These are phyloP conservation scores for Peromyscus eremicus DNA, from an alignment of 2,797 vertebrate genomes.

Conservation along the genomic window DNA sequence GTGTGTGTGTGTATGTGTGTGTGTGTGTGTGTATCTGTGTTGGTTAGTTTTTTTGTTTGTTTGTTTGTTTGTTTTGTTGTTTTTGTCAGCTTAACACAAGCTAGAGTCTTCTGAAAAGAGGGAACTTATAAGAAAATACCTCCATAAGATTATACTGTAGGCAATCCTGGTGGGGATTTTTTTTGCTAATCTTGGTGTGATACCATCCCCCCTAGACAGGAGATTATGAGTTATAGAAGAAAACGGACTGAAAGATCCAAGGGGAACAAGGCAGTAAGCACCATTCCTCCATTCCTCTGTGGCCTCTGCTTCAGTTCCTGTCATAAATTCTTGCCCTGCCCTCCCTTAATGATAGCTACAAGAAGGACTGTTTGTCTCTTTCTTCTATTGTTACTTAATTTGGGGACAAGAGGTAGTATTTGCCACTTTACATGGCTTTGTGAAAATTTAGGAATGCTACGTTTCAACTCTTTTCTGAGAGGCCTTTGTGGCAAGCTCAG, in stretches of 20 bases:
- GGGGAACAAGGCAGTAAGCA: not conserved
- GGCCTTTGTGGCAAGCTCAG: not conserved
- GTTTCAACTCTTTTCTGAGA: slow-evolving; percentile 23
- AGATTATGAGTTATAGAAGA: not conserved
- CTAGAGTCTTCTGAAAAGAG: not conserved
- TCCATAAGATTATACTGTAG: not conserved
- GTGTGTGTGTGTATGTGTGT: not conserved
- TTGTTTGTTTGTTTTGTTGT: not conserved
- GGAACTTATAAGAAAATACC: not conserved
- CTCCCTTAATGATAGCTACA: not conserved
- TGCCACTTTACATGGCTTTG: not conserved
- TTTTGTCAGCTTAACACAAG: not conserved
- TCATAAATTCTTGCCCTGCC: not conserved
- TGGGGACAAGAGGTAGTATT: not conserved
- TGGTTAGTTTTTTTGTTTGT: not conserved
- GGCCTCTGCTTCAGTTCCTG: not conserved
- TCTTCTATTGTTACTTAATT: slow-evolving; percentile 33
- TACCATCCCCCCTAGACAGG: not conserved
- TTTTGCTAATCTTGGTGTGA: not conserved
- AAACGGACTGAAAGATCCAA: not conserved
- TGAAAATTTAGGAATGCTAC: not conserved
- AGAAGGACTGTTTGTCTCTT: not conserved
- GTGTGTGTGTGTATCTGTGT: not conserved
- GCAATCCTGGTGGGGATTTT: not conserved
- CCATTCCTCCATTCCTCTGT: not conserved